phyloP scores from a whole-genome alignment of 2,113 vertebrate species.

The Tetrao urogallus region DNA sequence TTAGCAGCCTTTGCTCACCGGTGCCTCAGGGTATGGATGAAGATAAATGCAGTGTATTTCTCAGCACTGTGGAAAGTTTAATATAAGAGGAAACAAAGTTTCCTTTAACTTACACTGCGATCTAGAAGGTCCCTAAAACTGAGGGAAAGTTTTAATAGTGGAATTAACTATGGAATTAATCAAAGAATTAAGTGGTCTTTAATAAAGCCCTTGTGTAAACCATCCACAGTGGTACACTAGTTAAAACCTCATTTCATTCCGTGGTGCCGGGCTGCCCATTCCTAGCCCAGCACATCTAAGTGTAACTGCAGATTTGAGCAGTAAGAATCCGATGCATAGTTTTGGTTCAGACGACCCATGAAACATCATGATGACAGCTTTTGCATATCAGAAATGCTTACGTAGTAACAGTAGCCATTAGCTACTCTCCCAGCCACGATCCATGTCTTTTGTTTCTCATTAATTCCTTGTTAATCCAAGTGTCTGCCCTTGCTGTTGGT shows the following conservation, averaged over 20 bases:
- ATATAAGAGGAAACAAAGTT: neutral
- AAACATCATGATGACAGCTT: neutral
- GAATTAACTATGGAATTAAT: neutral
- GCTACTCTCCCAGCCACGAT: neutral
- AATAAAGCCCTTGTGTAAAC: neutral
- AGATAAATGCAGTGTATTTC: neutral
- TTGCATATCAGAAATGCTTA: neutral
- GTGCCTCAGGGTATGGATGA: neutral
- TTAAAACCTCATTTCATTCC: neutral
- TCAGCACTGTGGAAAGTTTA: neutral
- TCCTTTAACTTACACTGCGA: neutral
- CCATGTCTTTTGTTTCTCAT: neutral
- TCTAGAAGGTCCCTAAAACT: neutral
- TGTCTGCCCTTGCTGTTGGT: neutral
- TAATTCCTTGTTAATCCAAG: neutral
- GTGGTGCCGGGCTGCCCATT: neutral
- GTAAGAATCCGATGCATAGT: neutral
- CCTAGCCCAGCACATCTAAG: neutral
- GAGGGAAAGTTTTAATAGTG: neutral
- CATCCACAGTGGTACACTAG: accelerated
- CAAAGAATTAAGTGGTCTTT: neutral
- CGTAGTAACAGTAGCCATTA: neutral
- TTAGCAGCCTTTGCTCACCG: neutral
- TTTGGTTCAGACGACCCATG: neutral
- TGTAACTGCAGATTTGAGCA: neutral